Conservation (phyloP, 1,140 invertebrate genomes). For the Drosophila erecta region DNA sequence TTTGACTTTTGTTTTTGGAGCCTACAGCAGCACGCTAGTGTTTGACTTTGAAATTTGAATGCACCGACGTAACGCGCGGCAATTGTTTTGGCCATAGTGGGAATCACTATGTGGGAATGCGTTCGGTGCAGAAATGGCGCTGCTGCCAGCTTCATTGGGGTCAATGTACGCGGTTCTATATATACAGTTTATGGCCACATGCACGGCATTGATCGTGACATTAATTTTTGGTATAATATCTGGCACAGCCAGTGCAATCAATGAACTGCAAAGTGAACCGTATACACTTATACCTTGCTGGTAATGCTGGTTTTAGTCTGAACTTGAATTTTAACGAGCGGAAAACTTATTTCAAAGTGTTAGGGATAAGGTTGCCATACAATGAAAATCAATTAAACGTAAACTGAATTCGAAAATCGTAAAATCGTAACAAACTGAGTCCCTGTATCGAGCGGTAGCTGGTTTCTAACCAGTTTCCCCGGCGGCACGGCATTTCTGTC, state of each 20-base stretch:
- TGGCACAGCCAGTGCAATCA: too few relatives aligned
- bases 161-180: slow-evolving; percentile 72
- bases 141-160: slow-evolving; percentile 69
- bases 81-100: slow-evolving; percentile 46
- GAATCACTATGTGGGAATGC: slow-evolving; percentile 23
- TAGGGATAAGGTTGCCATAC: background rate
- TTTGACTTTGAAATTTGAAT: slow-evolving; percentile 75
- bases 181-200: slow-evolving; percentile 21
- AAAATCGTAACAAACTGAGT: background rate
- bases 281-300: too few relatives aligned
- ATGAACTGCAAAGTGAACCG: too few relatives aligned
- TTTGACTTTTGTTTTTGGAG: slow-evolving; percentile 37
- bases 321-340: too few relatives aligned
- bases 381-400: too few relatives aligned
- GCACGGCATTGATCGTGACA: slow-evolving; percentile 42
- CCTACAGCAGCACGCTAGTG: slow-evolving; percentile 39
- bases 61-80: slow-evolving; percentile 23
- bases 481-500: slow-evolving; percentile 9
- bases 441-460: slow-evolving; percentile 1
- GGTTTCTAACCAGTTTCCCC: slow-evolving; percentile 52
- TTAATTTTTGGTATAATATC: slow-evolving; percentile 26
- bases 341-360: background rate
- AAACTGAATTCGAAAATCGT: background rate
- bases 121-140: background rate
- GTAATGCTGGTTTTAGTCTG: too few relatives aligned